These are phyloP conservation scores for Tarsius wallacei DNA, from an alignment of 2,797 vertebrate species.

Conservation along the genomic window DNA sequence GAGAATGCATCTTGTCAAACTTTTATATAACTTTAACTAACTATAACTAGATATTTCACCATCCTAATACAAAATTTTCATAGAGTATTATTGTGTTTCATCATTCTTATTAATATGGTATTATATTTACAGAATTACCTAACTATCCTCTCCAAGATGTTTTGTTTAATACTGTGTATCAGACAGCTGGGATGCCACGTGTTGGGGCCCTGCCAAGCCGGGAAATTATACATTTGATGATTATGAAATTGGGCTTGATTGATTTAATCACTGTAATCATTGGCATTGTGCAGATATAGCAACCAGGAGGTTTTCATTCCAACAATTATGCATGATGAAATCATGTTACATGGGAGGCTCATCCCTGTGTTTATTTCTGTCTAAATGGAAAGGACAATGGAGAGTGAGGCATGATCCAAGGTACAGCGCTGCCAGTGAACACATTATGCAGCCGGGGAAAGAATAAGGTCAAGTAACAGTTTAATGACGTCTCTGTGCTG, in stretches of 20 bases:
- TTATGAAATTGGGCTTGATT: conserved; percentile 76
- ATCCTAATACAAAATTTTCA: not conserved
- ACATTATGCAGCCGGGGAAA: not conserved
- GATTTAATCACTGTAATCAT: conserved; percentile 70
- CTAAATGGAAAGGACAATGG: conserved; percentile 11
- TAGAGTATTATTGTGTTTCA: not conserved
- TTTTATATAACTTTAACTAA: not conserved
- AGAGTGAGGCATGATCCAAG: not conserved
- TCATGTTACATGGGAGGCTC: conserved; percentile 3
- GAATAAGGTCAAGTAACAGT: not conserved
- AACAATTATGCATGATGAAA: conserved; percentile 56
- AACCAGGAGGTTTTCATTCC: conserved; percentile 71
- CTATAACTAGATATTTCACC: not conserved
- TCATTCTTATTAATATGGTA: conserved; percentile 45
- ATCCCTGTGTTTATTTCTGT: conserved; percentile 51
- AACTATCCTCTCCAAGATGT: not conserved
- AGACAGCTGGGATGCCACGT: conserved; percentile 71
- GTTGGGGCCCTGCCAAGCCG: not conserved
- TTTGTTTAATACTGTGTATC: not conserved
- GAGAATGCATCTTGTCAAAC: not conserved
- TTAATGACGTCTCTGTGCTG: not conserved
- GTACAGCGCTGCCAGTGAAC: not conserved
- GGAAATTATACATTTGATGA: conserved; percentile 71
- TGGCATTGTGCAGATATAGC: conserved; percentile 70
- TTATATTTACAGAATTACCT: conserved; percentile 11